Percentiles rank a stretch among this genome's conserved stretches.
Evolutionary conservation across 2,797 vertebrate species (phyloP).

Genomic region (Nyctalus aviator): DNA sequence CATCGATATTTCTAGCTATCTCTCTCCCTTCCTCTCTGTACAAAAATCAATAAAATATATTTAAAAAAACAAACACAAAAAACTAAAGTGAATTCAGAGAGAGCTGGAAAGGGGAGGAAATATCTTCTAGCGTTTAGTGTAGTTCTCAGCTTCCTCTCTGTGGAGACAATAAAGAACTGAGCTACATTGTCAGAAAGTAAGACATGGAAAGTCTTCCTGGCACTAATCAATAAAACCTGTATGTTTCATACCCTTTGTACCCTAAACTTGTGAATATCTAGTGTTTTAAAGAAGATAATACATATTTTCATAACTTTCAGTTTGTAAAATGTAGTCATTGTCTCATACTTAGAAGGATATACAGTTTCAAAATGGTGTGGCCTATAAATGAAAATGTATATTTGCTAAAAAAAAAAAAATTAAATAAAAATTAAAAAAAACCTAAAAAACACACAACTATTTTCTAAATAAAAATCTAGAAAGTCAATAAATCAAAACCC

Average conservation of each 20-base stretch:
- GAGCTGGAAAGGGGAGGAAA: not conserved
- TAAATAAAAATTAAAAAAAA: no score
- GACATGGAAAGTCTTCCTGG: not conserved
- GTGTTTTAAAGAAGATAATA: constrained; percentile 2
- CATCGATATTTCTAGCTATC: no score
- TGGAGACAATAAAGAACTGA: not conserved
- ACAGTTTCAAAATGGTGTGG: constrained; percentile 8
- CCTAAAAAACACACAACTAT: not conserved
- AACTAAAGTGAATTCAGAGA: not conserved
- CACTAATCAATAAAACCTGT: not conserved
- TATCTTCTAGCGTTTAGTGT: not conserved
- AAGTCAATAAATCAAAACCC: not conserved
- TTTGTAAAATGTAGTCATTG: not conserved
- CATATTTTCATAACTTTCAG: not conserved
- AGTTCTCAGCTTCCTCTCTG: not conserved
- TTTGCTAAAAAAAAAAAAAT: not conserved
- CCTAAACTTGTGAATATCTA: not conserved
- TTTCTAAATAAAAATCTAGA: constrained; percentile 57
- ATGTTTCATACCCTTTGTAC: not conserved
- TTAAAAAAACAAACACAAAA: not conserved
- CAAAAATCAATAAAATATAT: no score
- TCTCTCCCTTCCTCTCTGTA: no score
- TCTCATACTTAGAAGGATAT: not conserved
- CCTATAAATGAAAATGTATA: not conserved
- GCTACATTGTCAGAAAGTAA: not conserved